These are phyloP conservation scores for Sprattus sprattus DNA, from an alignment of 2,113 vertebrate genomes.

Conservation along the genomic window DNA sequence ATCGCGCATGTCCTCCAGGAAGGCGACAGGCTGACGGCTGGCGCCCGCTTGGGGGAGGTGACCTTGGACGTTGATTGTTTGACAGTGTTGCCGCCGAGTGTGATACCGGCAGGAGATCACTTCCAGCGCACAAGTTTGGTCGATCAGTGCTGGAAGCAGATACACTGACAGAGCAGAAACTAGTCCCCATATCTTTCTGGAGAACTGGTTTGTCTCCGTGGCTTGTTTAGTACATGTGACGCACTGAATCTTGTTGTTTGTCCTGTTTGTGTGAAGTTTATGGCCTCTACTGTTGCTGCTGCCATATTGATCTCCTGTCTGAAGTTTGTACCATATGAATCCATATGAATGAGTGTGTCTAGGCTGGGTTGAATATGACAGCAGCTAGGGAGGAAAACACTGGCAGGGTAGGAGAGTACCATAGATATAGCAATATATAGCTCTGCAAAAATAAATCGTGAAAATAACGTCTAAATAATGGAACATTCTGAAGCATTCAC, in stretches of 20 bases:
- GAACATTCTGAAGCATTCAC: not conserved
- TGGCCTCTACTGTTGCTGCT: not conserved
- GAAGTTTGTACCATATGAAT: not conserved
- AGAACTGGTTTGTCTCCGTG: not conserved
- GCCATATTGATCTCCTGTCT: not conserved
- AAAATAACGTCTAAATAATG: too few species aligned
- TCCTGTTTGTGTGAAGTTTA: not conserved
- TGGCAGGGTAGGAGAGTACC: not conserved
- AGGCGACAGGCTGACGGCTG: slow-evolving; percentile 12
- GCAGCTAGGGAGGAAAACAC: too few species aligned
- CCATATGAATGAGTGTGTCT: not conserved
- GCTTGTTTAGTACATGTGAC: not conserved
- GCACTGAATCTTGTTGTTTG: not conserved
- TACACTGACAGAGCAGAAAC: not conserved
- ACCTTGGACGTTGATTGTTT: slow-evolving; percentile 28
- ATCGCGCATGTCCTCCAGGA: slow-evolving; percentile 6
- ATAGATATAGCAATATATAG: not conserved
- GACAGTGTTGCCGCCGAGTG: not conserved
- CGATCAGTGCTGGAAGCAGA: not conserved
- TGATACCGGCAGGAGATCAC: not conserved
- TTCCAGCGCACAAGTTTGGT: not conserved
- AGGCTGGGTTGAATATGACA: not conserved
- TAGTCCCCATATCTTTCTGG: not conserved
- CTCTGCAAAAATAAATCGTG: not conserved
- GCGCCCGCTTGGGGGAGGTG: not conserved